Conservation (phyloP, 2,113 vertebrate genomes). For the Pseudonaja textilis region DNA sequence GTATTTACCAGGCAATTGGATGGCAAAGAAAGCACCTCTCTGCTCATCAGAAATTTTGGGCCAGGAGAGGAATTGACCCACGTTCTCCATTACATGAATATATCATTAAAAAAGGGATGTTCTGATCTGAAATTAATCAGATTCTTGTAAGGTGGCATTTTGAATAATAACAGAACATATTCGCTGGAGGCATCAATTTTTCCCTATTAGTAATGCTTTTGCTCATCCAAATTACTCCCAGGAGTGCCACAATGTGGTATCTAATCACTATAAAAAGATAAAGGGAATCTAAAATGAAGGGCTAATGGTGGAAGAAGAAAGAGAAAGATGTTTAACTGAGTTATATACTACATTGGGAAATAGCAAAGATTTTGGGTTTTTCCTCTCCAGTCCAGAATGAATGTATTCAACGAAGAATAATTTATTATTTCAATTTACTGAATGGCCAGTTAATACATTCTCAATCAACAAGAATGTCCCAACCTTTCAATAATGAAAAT, state of each 20-base stretch:
- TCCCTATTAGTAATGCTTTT: slow-evolving; percentile 65
- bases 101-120: slow-evolving; percentile 50
- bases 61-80: slow-evolving; percentile 45
- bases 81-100: slow-evolving; percentile 18
- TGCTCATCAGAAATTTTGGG: slow-evolving; percentile 23
- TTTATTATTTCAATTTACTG: slow-evolving; percentile 33
- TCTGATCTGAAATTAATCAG: slow-evolving; percentile 61
- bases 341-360: slow-evolving; percentile 46
- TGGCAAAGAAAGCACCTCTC: rapidly evolving
- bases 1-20: slow-evolving; percentile 5
- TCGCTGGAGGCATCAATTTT: slow-evolving; percentile 63
- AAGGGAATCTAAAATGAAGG: slow-evolving; percentile 60
- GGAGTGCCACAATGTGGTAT: slow-evolving; percentile 51
- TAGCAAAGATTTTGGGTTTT: slow-evolving; percentile 21
- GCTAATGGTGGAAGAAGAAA: slow-evolving; percentile 34
- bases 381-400: neutral
- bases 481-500: slow-evolving; percentile 42
- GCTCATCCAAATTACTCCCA: slow-evolving; percentile 64
- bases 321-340: slow-evolving; percentile 34
- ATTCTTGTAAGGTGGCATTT: slow-evolving; percentile 52
- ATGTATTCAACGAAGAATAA: slow-evolving; percentile 36
- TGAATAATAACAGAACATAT: slow-evolving; percentile 61
- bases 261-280: slow-evolving; percentile 60
- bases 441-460: slow-evolving; percentile 47
- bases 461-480: slow-evolving; percentile 31